These are phyloP conservation scores for Xenopus petersii DNA, from an alignment of 2,797 vertebrate species.

Conservation along the genomic window DNA sequence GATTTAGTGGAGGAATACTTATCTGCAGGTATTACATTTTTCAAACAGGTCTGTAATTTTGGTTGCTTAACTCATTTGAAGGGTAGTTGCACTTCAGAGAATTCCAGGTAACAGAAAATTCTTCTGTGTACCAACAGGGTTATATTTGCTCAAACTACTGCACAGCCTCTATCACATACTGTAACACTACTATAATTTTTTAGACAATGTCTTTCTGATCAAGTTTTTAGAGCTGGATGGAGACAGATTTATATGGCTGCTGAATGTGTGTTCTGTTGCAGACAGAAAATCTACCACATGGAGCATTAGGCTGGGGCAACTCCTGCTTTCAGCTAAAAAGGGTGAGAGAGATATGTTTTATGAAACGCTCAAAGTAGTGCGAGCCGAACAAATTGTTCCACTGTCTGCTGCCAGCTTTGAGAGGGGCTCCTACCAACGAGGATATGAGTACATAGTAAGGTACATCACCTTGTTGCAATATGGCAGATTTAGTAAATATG, in stretches of 20 bases:
- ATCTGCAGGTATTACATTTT: conserved; percentile 72
- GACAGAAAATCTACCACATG: conserved; percentile 87
- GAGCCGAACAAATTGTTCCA: conserved; percentile 92
- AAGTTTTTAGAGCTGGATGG: too few species aligned
- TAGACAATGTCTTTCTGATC: not conserved
- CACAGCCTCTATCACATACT: too few species aligned
- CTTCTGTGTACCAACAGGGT: too few species aligned
- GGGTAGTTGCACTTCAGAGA: too few species aligned
- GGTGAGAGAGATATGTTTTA: conserved; percentile 76
- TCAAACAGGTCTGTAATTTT: not conserved
- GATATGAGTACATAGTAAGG: conserved; percentile 97
- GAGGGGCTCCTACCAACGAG: conserved; percentile 95
- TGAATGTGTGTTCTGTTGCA: conserved; percentile 53
- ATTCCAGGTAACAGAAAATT: too few species aligned
- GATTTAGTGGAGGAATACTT: conserved; percentile 92
- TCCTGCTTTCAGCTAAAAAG: conserved; percentile 88
- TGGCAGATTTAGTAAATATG: too few species aligned
- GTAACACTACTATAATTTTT: not conserved
- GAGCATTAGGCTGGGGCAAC: conserved; percentile 86
- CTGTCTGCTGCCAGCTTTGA: conserved; percentile 97
- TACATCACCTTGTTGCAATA: conserved; percentile 52
- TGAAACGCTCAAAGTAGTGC: conserved; percentile 84
- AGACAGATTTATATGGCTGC: too few species aligned
- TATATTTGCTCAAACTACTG: too few species aligned
- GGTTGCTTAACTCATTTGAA: too few species aligned